Percentiles rank a stretch among this genome's conserved stretches.
phyloP scores from a whole-genome alignment of 1,140 invertebrate species.

The Drosophila pseudoobscura region DNA sequence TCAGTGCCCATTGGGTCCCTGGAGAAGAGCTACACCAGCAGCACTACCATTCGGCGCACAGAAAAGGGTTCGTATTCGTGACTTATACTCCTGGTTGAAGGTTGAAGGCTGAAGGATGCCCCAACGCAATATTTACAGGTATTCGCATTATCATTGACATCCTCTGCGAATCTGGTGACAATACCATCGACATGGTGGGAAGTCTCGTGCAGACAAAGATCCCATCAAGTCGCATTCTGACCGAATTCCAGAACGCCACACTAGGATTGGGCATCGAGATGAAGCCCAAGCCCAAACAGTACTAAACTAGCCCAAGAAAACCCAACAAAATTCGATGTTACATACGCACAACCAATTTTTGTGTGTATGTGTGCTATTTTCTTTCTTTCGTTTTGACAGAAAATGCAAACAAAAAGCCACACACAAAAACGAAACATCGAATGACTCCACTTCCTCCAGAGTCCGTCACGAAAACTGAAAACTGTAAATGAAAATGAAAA shows the following conservation, averaged over 20 bases:
- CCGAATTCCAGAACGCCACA: constrained; percentile 66
- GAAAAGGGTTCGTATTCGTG: constrained; percentile 26
- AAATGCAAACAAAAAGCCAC: background rate
- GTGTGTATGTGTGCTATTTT: constrained; percentile 25
- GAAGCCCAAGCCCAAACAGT: background rate
- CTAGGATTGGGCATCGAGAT: constrained; percentile 23
- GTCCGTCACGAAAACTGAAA: constrained; percentile 36
- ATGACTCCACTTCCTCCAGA: constrained; percentile 39
- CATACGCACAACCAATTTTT: constrained; percentile 2
- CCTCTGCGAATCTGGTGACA: constrained; percentile 64
- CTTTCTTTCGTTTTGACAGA: constrained; percentile 39
- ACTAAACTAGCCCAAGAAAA: constrained; percentile 9
- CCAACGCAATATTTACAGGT: constrained; percentile 29
- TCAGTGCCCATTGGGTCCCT: constrained; percentile 15
- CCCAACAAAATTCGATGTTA: constrained; percentile 46
- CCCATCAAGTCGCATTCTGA: constrained; percentile 69
- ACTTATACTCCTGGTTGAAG: background rate
- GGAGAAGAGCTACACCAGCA: constrained; percentile 62
- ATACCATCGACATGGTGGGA: constrained; percentile 57
- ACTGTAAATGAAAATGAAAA: constrained; percentile 18
- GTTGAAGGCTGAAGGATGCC: too few relatives aligned
- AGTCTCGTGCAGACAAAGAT: constrained; percentile 77
- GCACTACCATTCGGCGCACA: constrained; percentile 66
- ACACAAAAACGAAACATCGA: constrained; percentile 25
- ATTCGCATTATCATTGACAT: constrained; percentile 78